Base-by-base conservation (phyloP, 2,113 vertebrate species). In the Micronycteris hirsuta region DNA sequence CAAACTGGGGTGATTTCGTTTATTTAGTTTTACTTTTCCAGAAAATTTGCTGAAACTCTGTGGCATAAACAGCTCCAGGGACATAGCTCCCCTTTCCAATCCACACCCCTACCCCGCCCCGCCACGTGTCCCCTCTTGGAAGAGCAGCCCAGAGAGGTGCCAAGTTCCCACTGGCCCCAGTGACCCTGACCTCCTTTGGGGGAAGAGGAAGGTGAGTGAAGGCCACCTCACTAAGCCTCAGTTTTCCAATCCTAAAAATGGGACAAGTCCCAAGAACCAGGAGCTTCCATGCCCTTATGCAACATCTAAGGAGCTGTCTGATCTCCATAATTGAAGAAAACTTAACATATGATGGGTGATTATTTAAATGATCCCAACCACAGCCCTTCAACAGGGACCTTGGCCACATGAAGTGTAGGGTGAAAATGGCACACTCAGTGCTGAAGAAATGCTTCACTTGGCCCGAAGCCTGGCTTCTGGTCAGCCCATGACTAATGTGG, bases 161-260 rank as follows among this genome's bases (percentile, higher is more conserved):
- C 85, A 56, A 41, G 43, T 63, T 11, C 41, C 61, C 31, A 5
- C 7, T 58, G 86, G 71, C 16, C 67, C 52, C 38, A 33, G 86
- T 77, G 92, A 95, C 43, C 38, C 15, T 33, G 87, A 61, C 83
- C 58, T 89, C 73, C 41, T 76, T 28, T 63, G 22, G 81, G 58
- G 67, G 15, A 19, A 13, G 17, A 9, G 17, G 36, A 10, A 93
- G 71, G 85, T 1, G 0, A 56, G 56, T 58, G 56, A 58, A 58
- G 41, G 36, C 38, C 88, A 89, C 8, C 28, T 92, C 84, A 83
- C 90, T 76, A 86, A 86, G 89, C 92, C 96, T 97, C 95, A 81
- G 96, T 96, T 93, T 97, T 93, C 83, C 70, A 94, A 67, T 67
- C 89, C 52, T 86, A 89, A 96, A 93, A 97, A 95, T 70, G 70